Conservation (phyloP, 2,797 vertebrate genomes). For the Falco biarmicus region DNA sequence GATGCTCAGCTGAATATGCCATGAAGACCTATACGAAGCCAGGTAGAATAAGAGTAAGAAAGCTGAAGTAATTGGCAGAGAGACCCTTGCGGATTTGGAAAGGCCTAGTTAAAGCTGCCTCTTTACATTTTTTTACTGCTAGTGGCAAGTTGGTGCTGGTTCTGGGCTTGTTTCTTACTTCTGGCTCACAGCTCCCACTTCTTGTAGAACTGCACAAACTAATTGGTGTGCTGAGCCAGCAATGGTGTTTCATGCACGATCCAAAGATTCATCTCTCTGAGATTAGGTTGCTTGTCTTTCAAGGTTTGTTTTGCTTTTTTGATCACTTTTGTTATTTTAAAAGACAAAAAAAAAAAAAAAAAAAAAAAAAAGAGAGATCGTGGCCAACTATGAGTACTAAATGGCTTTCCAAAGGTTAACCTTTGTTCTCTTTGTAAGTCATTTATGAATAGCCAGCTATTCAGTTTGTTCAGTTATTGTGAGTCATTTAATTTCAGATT, state of each 20-base stretch:
- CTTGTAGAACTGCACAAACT: neutral
- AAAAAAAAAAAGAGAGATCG: neutral
- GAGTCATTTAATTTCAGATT: conserved; percentile 50
- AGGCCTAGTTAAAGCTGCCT: neutral
- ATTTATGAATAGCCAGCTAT: conserved; percentile 39
- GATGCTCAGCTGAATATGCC: neutral
- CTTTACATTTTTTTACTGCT: neutral
- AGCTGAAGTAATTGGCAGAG: neutral
- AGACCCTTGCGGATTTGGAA: neutral
- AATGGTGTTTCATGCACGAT: conserved; percentile 5
- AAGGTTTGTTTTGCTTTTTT: conserved; percentile 43
- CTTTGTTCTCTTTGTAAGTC: conserved; percentile 29
- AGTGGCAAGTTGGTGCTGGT: neutral
- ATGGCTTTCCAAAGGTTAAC: conserved; percentile 33
- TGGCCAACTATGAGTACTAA: neutral
- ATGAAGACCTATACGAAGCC: neutral
- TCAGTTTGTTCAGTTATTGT: conserved; percentile 47
- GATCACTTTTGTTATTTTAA: conserved; percentile 35
- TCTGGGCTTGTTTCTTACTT: conserved; percentile 12
- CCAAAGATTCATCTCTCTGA: conserved; percentile 26
- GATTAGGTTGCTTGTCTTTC: conserved; percentile 40
- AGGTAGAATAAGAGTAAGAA: neutral
- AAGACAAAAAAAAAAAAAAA: neutral
- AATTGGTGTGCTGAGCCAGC: neutral
- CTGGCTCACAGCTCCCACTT: neutral